These are phyloP conservation scores for Pissodes strobi DNA, from an alignment of 1,140 invertebrate species.

Conservation along the genomic window DNA sequence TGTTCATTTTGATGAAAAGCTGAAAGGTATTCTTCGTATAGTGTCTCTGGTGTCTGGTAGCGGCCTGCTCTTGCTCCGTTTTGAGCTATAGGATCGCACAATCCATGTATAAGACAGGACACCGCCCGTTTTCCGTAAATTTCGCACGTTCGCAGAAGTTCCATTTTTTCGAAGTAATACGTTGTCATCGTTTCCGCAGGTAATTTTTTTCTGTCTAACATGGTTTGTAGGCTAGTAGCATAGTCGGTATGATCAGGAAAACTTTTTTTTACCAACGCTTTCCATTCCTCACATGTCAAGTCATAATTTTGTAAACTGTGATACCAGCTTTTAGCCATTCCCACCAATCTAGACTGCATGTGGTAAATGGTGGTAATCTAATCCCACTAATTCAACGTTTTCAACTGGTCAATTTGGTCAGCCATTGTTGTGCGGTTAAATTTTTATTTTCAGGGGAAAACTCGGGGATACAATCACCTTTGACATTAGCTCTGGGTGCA, in stretches of 20 bases:
- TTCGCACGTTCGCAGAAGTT: not conserved
- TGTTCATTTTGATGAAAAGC: too few relatives aligned
- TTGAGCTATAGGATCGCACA: too few relatives aligned
- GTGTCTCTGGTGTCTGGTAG: not conserved
- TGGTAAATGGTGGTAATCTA: not conserved
- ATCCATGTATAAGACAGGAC: not conserved
- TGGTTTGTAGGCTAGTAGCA: not conserved
- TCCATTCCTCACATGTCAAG: not conserved
- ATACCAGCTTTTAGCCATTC: not conserved
- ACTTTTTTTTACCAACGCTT: not conserved
- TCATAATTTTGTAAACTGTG: not conserved
- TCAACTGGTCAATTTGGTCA: not conserved
- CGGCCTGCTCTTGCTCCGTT: too few relatives aligned
- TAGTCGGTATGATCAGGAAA: too few relatives aligned
- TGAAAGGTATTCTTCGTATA: not conserved
- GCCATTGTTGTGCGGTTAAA: not conserved
- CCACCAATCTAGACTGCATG: not conserved
- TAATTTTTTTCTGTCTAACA: too few relatives aligned
- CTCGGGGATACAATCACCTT: too few relatives aligned
- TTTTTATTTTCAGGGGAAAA: too few relatives aligned
- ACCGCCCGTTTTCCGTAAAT: not conserved
- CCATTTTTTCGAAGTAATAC: too few relatives aligned
- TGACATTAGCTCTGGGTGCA: too few relatives aligned
- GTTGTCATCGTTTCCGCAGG: too few relatives aligned
- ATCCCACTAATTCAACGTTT: not conserved